phyloP scores from a whole-genome alignment of 2,888 invertebrate genomes.

The Chrysotoxum bicinctum region DNA sequence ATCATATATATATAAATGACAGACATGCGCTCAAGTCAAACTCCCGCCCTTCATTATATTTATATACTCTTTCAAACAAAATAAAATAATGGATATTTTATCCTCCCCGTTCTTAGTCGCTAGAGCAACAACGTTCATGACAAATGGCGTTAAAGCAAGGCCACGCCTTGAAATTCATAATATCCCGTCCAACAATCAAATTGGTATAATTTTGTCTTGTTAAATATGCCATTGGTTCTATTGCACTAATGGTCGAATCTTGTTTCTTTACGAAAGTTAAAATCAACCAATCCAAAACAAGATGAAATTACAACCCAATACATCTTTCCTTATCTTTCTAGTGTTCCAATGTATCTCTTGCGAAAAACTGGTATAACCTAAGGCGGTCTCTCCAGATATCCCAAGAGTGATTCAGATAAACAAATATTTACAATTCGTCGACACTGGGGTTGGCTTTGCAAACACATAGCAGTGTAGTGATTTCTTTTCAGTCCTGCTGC shows the following conservation, averaged over 20 bases:
- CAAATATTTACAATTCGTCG: constrained; percentile 55
- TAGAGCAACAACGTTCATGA: neutral
- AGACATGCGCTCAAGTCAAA: constrained; percentile 44
- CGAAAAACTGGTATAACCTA: neutral
- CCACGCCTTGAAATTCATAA: neutral
- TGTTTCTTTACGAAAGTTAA: neutral
- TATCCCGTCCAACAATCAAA: neutral
- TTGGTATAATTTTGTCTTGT: neutral
- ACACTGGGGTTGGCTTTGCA: constrained; percentile 73
- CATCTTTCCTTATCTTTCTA: neutral
- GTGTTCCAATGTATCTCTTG: neutral
- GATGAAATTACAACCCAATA: neutral
- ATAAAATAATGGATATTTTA: neutral
- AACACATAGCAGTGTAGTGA: constrained; percentile 64
- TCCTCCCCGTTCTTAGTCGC: neutral
- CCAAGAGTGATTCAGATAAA: constrained; percentile 29
- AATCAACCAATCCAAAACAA: neutral
- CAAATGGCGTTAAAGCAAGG: neutral
- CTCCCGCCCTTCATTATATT: neutral
- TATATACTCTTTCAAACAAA: neutral
- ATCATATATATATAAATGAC: neutral
- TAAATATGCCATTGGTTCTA: neutral
- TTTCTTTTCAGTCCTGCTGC: constrained; percentile 82
- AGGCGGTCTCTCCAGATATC: neutral
- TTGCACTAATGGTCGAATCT: neutral